Conservation (phyloP, 2,888 invertebrate species). For the Drosophila prolongata region DNA sequence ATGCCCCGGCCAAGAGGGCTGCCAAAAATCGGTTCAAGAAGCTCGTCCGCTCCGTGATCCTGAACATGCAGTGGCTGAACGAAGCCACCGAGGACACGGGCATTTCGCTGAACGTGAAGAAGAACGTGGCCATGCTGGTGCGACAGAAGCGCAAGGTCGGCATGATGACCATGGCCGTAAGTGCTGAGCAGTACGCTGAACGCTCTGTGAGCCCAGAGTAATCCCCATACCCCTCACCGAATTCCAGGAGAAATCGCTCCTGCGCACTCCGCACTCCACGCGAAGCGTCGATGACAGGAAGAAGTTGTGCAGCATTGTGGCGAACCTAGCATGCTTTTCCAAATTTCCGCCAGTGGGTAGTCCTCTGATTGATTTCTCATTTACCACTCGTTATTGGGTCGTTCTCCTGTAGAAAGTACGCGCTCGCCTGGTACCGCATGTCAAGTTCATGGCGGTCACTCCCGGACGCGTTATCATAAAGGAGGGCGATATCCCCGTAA, state of each 20-base stretch:
- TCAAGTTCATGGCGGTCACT: slow-evolving; percentile 87
- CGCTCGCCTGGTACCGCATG: slow-evolving; percentile 86
- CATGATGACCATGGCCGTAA: slow-evolving; percentile 61
- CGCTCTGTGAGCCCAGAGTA: too few relatives aligned
- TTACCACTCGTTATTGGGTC: background rate
- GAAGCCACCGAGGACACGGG: slow-evolving; percentile 49
- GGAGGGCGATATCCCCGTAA: slow-evolving; percentile 87
- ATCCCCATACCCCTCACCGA: too few relatives aligned
- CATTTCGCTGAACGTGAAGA: slow-evolving; percentile 58
- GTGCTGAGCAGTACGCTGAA: too few relatives aligned
- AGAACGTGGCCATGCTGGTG: slow-evolving; percentile 61
- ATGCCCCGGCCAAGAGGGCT: slow-evolving; percentile 5
- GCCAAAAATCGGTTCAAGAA: slow-evolving; percentile 50
- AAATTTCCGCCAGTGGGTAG: slow-evolving; percentile 86
- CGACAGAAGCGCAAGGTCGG: slow-evolving; percentile 67
- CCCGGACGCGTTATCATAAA: slow-evolving; percentile 87
- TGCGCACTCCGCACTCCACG: slow-evolving; percentile 86
- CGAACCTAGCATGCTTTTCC: slow-evolving; percentile 87
- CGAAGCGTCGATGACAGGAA: slow-evolving; percentile 87
- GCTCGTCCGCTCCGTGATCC: slow-evolving; percentile 43
- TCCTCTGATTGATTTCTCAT: background rate
- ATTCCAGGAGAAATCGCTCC: slow-evolving; percentile 87
- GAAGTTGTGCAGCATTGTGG: slow-evolving; percentile 86
- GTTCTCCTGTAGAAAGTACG: slow-evolving; percentile 86
- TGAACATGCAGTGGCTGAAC: slow-evolving; percentile 53